Conservation (phyloP, 2,888 invertebrate species). For the Trypoxylon attenuatum region DNA sequence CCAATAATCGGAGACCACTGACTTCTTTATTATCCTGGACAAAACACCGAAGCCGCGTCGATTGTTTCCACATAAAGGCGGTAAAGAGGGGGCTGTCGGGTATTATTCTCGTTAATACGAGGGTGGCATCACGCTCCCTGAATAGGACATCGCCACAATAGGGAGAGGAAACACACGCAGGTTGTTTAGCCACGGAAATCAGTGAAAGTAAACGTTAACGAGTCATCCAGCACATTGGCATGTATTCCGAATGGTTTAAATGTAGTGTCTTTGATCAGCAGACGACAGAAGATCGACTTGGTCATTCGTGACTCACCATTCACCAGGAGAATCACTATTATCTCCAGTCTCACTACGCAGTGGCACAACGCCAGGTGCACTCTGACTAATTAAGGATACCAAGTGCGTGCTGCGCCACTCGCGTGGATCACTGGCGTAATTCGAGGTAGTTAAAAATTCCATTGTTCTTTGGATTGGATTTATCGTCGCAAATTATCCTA, state of each 20-base stretch:
- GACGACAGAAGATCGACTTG: slow-evolving; percentile 27
- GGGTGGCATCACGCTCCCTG: slow-evolving; percentile 5
- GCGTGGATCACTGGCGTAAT: slow-evolving; percentile 24
- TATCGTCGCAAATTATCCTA: too few relatives aligned
- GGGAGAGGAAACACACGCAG: not conserved
- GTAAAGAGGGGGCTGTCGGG: too few relatives aligned
- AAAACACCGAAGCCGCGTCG: slow-evolving; percentile 15
- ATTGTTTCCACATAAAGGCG: slow-evolving; percentile 19
- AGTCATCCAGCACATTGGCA: slow-evolving; percentile 26
- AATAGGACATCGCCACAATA: too few relatives aligned
- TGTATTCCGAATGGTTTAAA: slow-evolving; percentile 3
- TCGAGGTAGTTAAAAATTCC: not conserved
- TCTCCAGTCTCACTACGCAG: slow-evolving; percentile 16
- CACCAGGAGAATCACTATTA: slow-evolving; percentile 12
- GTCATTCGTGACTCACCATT: slow-evolving; percentile 41
- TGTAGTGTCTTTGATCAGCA: slow-evolving; percentile 12
- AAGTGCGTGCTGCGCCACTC: slow-evolving; percentile 8
- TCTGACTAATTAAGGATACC: slow-evolving; percentile 32
- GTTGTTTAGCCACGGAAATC: slow-evolving; percentile 12
- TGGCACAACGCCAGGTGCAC: slow-evolving; percentile 26
- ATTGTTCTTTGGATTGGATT: not conserved
- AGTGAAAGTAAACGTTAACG: slow-evolving; percentile 11
- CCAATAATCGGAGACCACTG: slow-evolving; percentile 13
- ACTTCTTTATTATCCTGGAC: slow-evolving; percentile 13
- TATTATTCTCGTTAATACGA: slow-evolving; percentile 31